Percentiles rank a stretch among this genome's conserved stretches.
Conservation (phyloP, 2,797 vertebrate genomes). For the Propithecus deckenii region DNA sequence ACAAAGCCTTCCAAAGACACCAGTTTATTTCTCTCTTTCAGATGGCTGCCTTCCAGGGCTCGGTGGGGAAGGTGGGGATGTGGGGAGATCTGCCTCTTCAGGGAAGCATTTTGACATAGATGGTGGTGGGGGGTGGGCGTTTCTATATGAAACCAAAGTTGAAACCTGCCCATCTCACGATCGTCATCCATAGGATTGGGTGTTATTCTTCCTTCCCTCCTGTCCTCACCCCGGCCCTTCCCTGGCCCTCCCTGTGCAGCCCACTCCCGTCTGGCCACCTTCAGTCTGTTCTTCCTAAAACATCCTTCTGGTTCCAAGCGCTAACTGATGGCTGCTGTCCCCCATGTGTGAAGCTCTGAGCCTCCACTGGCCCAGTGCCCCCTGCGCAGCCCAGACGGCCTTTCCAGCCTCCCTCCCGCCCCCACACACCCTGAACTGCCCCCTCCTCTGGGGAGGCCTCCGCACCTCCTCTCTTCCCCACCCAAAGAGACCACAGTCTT, state of each 20-base stretch:
- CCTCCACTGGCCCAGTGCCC: neutral
- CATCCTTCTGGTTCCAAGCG: too few species aligned
- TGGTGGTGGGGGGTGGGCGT: accelerated
- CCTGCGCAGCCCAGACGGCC: too few species aligned
- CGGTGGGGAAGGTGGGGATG: neutral
- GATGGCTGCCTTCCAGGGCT: neutral
- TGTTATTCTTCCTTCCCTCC: neutral
- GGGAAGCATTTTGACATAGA: neutral
- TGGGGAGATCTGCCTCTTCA: neutral
- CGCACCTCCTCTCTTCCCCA: neutral
- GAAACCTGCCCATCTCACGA: neutral
- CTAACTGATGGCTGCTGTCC: neutral
- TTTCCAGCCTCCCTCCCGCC: neutral
- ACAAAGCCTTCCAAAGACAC: neutral
- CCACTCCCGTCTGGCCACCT: accelerated
- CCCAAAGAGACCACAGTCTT: neutral
- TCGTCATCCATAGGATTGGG: neutral
- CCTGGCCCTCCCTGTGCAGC: neutral
- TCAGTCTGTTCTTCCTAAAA: neutral
- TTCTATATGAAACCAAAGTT: neutral
- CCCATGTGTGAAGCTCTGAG: neutral
- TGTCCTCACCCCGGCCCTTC: too few species aligned
- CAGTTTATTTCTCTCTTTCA: too few species aligned
- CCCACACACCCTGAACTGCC: neutral
- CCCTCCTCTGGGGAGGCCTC: neutral